Evolutionary conservation across 2,888 invertebrate genomes (phyloP).

Genomic region (Aproaerema taeniolella): DNA sequence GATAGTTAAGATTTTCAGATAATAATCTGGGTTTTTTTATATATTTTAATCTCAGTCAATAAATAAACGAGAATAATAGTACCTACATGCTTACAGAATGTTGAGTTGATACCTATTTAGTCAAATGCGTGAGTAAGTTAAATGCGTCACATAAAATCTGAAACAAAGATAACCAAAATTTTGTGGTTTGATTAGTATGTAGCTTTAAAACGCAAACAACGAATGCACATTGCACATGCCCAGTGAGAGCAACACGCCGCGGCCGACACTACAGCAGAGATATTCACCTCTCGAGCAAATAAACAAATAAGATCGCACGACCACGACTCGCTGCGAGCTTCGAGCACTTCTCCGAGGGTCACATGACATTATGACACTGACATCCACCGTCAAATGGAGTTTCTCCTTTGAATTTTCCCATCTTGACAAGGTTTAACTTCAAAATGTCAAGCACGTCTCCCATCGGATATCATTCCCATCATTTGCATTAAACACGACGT

Average conservation of each 20-base stretch:
- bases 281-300: constrained; percentile 34
- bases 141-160: too few relatives aligned
- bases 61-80: too few relatives aligned
- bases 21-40: too few relatives aligned
- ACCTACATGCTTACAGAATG: too few relatives aligned
- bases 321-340: constrained; percentile 40
- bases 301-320: constrained; percentile 43
- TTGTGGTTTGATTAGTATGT: too few relatives aligned
- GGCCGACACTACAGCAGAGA: constrained; percentile 33
- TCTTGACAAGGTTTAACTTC: constrained; percentile 1
- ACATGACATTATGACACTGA: constrained; percentile 35
- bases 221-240: too few relatives aligned
- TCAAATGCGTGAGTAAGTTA: too few relatives aligned
- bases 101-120: too few relatives aligned
- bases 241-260: constrained; percentile 36
- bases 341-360: constrained; percentile 36
- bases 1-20: too few relatives aligned
- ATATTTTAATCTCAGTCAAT: too few relatives aligned
- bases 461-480: constrained; percentile 2
- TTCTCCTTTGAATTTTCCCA: constrained; percentile 8
- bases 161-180: too few relatives aligned
- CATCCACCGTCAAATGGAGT: constrained; percentile 24
- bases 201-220: too few relatives aligned
- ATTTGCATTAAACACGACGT: constrained; percentile 16
- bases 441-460: constrained; percentile 5